These are phyloP conservation scores for Thalpophila matura DNA, from an alignment of 2,888 invertebrate genomes.

Conservation along the genomic window DNA sequence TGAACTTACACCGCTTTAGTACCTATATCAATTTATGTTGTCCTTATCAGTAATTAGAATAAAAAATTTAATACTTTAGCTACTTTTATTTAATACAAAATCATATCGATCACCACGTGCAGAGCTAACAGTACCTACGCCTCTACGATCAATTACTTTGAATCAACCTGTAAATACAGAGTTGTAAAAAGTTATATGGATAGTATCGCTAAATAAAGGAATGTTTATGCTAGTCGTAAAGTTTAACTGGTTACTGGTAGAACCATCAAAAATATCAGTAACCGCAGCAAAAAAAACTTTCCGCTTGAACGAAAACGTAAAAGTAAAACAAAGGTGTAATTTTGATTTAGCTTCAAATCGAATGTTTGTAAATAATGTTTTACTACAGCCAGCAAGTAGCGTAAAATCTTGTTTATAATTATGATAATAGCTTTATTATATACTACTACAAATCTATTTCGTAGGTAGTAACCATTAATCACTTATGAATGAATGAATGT, in stretches of 20 bases:
- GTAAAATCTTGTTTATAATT: slow-evolving; percentile 90
- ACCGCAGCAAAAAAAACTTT: slow-evolving; percentile 36
- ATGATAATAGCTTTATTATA: slow-evolving; percentile 87
- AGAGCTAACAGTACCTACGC: neutral
- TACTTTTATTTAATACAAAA: slow-evolving; percentile 30
- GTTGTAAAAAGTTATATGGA: slow-evolving; percentile 18
- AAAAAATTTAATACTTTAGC: neutral
- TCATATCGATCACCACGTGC: slow-evolving; percentile 11
- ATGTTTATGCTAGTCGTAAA: slow-evolving; percentile 15
- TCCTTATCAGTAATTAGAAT: slow-evolving; percentile 11
- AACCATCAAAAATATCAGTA: slow-evolving; percentile 40
- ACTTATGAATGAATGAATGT: slow-evolving; percentile 88
- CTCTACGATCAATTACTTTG: slow-evolving; percentile 5
- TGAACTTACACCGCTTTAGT: slow-evolving; percentile 22
- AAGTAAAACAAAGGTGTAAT: slow-evolving; percentile 60
- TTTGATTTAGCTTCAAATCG: slow-evolving; percentile 64
- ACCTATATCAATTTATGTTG: slow-evolving; percentile 7
- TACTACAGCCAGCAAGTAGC: slow-evolving; percentile 84
- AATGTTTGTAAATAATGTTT: slow-evolving; percentile 82
- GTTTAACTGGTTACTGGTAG: neutral
- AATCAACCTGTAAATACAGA: slow-evolving; percentile 15
- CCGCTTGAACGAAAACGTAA: slow-evolving; percentile 44
- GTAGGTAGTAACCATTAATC: slow-evolving; percentile 88
- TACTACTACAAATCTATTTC: slow-evolving; percentile 87
- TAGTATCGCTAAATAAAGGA: slow-evolving; percentile 6